Conservation (phyloP, 1,140 invertebrate genomes). For the Penaeus chinensis region DNA sequence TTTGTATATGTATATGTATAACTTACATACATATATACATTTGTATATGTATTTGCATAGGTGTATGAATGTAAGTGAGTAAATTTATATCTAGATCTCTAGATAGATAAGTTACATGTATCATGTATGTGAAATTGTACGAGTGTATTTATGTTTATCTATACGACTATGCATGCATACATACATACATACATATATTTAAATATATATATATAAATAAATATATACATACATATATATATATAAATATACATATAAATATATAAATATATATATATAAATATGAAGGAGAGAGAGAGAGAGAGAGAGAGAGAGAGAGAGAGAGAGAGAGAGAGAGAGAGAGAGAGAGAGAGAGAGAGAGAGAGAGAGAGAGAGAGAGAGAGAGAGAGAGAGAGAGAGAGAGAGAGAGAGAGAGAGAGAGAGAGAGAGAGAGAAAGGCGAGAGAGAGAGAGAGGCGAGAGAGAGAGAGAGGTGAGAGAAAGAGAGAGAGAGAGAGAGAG, state of each 20-base stretch:
- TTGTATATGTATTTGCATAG: not conserved
- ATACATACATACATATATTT: constrained; percentile 44
- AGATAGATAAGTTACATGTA: no score
- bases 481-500: constrained; percentile 32
- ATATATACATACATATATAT: constrained; percentile 40
- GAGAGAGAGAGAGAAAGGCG: not conserved
- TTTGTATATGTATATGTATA: no score
- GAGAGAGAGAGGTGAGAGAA: not conserved
- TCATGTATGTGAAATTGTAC: not conserved
- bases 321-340: constrained; percentile 45
- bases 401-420: not conserved
- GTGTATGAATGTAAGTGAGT: constrained; percentile 20
- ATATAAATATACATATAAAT: constrained; percentile 27
- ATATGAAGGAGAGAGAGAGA: constrained; percentile 1
- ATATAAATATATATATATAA: constrained; percentile 2
- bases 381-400: not conserved
- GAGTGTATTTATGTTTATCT: constrained; percentile 27
- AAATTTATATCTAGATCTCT: constrained; percentile 11
- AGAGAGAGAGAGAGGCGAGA: not conserved
- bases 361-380: constrained; percentile 8
- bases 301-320: constrained; percentile 45
- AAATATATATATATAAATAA: constrained; percentile 42
- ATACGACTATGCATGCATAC: constrained; percentile 37
- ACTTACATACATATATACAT: constrained; percentile 14
- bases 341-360: not conserved